A percentile compares a stretch with the other conserved stretches of the same genome.
These are phyloP conservation scores for Clarias magur DNA, from an alignment of 2,113 vertebrate species.

Conservation along the genomic window DNA sequence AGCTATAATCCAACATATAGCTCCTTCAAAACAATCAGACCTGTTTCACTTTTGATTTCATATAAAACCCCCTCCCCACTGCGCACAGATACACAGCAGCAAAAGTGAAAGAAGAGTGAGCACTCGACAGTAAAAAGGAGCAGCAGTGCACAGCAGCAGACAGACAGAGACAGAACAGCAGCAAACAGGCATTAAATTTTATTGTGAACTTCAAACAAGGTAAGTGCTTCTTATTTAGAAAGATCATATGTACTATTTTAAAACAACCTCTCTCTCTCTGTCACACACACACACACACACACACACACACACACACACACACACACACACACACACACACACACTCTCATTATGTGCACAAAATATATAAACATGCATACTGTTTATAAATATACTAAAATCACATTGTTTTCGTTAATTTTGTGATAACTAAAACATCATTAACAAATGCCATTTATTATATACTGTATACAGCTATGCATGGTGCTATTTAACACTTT, in stretches of 20 bases:
- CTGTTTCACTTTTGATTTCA: not conserved
- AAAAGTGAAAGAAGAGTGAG: not conserved
- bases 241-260: not conserved
- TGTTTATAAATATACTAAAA: not conserved
- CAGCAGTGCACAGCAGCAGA: conserved; percentile 35
- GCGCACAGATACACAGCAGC: not conserved
- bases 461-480: too few species aligned
- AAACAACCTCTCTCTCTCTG: not conserved
- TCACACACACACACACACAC: not conserved
- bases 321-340: not conserved
- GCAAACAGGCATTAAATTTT: not conserved
- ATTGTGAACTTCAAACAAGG: not conserved
- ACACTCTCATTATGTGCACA: not conserved
- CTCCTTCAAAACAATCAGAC: not conserved
- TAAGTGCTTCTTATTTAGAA: not conserved
- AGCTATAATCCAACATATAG: not conserved
- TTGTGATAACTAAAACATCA: not conserved
- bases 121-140: conserved; percentile 21
- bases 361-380: not conserved
- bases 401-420: not conserved
- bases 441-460: too few species aligned
- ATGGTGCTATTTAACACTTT: too few species aligned
- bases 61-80: not conserved
- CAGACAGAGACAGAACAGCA: not conserved
- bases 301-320: too few species aligned